A percentile compares a stretch with the other conserved stretches of the same genome.
phyloP scores from a whole-genome alignment of 2,888 invertebrate species.

The Diloba caeruleocephala region DNA sequence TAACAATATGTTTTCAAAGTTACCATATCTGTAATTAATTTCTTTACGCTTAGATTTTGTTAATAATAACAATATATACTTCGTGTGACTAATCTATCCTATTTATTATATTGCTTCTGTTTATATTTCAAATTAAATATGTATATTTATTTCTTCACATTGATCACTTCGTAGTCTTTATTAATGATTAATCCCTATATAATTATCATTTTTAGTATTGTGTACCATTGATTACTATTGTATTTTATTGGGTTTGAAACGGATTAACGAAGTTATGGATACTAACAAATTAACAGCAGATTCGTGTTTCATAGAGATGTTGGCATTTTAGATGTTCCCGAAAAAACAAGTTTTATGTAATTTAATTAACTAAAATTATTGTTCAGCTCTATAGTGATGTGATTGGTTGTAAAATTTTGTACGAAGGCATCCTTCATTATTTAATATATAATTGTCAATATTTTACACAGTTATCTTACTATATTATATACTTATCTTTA shows the following conservation, averaged over 20 bases:
- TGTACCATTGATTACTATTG: constrained; percentile 8
- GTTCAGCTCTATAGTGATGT: constrained; percentile 39
- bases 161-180: constrained; percentile 12
- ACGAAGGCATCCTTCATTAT: background rate
- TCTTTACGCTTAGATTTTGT: constrained; percentile 13
- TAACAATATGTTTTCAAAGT: constrained; percentile 23
- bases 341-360: constrained; percentile 58
- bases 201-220: constrained; percentile 6
- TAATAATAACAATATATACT: constrained; percentile 17
- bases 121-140: background rate
- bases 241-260: constrained; percentile 29
- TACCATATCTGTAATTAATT: constrained; percentile 30
- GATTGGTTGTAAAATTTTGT: constrained; percentile 24
- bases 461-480: background rate
- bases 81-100: constrained; percentile 28
- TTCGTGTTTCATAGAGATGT: constrained; percentile 38
- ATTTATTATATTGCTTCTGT: constrained; percentile 11
- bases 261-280: constrained; percentile 25
- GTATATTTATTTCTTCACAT: constrained; percentile 8
- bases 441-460: background rate
- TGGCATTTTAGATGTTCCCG: constrained; percentile 51
- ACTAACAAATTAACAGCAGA: constrained; percentile 51
- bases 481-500: background rate
- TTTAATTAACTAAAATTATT: constrained; percentile 70
- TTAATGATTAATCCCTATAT: constrained; percentile 20